These are phyloP conservation scores for Psilanteris sp. DNA, from an alignment of 1,140 invertebrate genomes.

Conservation along the genomic window DNA sequence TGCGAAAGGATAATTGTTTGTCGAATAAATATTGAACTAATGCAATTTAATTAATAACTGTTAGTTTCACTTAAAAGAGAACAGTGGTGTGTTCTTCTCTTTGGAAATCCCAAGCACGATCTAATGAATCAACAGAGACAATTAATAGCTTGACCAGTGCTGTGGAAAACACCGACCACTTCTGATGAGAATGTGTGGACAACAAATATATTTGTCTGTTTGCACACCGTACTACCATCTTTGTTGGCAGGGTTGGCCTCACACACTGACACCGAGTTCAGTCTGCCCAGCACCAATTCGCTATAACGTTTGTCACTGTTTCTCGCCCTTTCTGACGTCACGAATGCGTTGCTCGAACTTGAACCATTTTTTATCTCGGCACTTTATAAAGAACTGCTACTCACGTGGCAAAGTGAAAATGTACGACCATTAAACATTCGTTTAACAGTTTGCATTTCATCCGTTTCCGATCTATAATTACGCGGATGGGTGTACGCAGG, in stretches of 20 bases:
- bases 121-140: conserved; percentile 80
- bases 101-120: conserved; percentile 77
- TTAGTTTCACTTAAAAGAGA: conserved; percentile 55
- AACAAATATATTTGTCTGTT: conserved; percentile 70
- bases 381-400: conserved; percentile 46
- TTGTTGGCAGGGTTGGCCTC: conserved; percentile 31
- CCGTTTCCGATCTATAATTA: too few species aligned
- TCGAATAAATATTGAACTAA: conserved; percentile 53
- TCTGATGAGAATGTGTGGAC: conserved; percentile 67
- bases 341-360: conserved; percentile 53
- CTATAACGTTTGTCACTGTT: conserved; percentile 62
- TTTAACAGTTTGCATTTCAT: conserved; percentile 12
- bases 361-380: conserved; percentile 62
- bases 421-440: conserved; percentile 25
- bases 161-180: conserved; percentile 65
- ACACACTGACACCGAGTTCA: conserved; percentile 40
- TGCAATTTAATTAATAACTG: conserved; percentile 58
- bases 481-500: too few species aligned
- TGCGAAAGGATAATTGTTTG: conserved; percentile 34
- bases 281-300: conserved; percentile 46
- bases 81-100: conserved; percentile 34
- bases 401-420: conserved; percentile 41
- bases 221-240: conserved; percentile 51
- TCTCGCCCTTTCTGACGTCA: conserved; percentile 60
- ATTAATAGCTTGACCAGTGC: conserved; percentile 74